A percentile compares a stretch with the other conserved stretches of the same genome.
Evolutionary conservation across 2,113 vertebrate species (phyloP).

Genomic region (Anhinga anhinga): DNA sequence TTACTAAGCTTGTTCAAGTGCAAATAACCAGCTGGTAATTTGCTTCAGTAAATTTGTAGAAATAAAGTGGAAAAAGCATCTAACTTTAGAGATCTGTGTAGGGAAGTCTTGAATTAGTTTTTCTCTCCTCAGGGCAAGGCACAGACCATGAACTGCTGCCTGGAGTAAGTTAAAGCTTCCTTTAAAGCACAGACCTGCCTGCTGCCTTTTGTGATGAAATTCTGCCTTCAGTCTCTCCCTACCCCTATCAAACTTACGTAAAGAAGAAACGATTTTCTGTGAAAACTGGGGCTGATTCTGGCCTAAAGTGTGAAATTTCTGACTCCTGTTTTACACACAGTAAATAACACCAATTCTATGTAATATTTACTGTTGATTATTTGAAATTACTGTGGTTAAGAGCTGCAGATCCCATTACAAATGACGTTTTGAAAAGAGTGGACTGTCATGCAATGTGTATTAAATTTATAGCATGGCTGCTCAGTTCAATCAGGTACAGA

Average conservation of each 20-base stretch:
- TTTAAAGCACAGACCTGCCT: background rate
- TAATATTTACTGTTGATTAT: background rate
- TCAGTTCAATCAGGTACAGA: background rate
- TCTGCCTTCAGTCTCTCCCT: background rate
- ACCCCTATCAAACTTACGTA: background rate
- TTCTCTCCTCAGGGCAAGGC: background rate
- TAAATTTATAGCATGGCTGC: conserved; percentile 29
- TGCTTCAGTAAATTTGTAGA: background rate
- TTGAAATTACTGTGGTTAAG: background rate
- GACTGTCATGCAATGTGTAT: background rate
- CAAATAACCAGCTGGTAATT: background rate
- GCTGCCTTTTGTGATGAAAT: background rate
- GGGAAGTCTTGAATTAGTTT: background rate
- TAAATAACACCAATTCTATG: background rate
- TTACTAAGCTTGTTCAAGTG: background rate
- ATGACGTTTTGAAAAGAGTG: conserved; percentile 8
- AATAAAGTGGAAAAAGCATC: background rate
- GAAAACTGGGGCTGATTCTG: background rate
- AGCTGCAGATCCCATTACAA: background rate
- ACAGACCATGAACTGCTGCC: background rate
- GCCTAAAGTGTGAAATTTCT: background rate
- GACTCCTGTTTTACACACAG: background rate
- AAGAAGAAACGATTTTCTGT: background rate
- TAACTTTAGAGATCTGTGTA: background rate
- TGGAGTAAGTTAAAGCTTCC: background rate